Evolutionary conservation across 1,140 invertebrate species (phyloP).

Genomic region (Papilio aristodemus): DNA sequence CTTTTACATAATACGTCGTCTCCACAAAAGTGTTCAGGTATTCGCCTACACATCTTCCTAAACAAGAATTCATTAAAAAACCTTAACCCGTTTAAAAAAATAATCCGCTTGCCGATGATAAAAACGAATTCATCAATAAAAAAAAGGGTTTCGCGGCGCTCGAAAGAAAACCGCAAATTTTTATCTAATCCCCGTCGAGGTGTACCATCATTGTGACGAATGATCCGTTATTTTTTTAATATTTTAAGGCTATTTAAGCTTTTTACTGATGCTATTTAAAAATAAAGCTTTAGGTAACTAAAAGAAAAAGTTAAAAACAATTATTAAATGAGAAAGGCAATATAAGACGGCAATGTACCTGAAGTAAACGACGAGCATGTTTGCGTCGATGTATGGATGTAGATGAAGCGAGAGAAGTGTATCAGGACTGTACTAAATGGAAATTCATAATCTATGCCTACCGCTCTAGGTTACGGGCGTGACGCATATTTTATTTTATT

Average conservation of each 20-base stretch:
- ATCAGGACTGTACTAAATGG: too few species aligned
- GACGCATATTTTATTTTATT: too few species aligned
- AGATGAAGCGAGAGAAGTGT: too few species aligned
- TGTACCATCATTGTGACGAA: conserved; percentile 46
- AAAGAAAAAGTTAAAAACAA: too few species aligned
- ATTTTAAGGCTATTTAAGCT: conserved; percentile 13
- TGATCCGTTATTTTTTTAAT: conserved; percentile 39
- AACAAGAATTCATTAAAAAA: conserved; percentile 47
- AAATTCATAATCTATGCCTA: too few species aligned
- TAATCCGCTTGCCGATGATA: conserved; percentile 70
- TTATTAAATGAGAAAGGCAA: too few species aligned
- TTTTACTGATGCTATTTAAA: conserved; percentile 1
- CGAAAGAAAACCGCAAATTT: conserved; percentile 61
- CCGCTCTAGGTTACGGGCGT: too few species aligned
- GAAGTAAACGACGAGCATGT: too few species aligned
- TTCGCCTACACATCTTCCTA: not conserved
- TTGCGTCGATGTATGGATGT: too few species aligned
- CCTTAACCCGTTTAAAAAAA: conserved; percentile 66
- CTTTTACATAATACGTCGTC: conserved; percentile 36
- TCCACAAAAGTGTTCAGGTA: conserved; percentile 33
- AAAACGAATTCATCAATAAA: conserved; percentile 45
- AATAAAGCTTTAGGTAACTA: not conserved
- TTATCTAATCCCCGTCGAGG: conserved; percentile 62
- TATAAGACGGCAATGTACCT: too few species aligned
- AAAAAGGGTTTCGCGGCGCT: conserved; percentile 56